Conservation (phyloP, 2,113 vertebrate genomes). For the Zapornia atra region DNA sequence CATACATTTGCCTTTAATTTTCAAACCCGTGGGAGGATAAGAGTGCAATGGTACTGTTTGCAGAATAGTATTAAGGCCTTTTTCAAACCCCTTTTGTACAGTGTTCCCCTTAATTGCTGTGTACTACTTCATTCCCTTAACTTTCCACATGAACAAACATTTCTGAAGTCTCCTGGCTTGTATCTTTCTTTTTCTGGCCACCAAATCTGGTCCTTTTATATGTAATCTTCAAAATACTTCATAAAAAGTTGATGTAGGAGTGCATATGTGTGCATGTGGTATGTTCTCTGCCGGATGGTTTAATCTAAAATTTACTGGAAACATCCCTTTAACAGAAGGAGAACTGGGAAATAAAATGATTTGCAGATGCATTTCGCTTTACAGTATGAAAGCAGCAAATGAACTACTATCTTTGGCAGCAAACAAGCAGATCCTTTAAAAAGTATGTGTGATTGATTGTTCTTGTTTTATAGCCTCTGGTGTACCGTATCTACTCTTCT, state of each 20-base stretch:
- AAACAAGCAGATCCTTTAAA: not conserved
- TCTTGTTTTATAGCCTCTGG: not conserved
- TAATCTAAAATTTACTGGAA: slow-evolving; percentile 1
- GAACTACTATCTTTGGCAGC: slow-evolving; percentile 27
- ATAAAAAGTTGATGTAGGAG: not conserved
- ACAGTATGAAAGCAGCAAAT: not conserved
- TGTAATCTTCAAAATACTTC: not conserved
- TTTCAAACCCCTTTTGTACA: not conserved
- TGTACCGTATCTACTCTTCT: not conserved
- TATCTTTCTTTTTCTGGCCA: slow-evolving; percentile 9
- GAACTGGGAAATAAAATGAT: not conserved
- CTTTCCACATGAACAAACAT: not conserved
- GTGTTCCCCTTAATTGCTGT: not conserved
- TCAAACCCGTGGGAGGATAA: not conserved
- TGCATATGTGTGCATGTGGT: not conserved
- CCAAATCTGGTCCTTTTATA: not conserved
- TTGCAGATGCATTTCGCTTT: slow-evolving; percentile 27
- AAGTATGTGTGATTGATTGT: not conserved
- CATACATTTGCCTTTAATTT: not conserved
- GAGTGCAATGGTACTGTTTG: not conserved
- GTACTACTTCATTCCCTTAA: not conserved
- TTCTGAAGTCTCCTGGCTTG: not conserved
- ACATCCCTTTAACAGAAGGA: not conserved
- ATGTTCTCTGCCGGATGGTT: not conserved
- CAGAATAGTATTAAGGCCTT: not conserved